Evolutionary conservation across 2,888 invertebrate species (phyloP).

Genomic region (Carterocephalus palaemon): DNA sequence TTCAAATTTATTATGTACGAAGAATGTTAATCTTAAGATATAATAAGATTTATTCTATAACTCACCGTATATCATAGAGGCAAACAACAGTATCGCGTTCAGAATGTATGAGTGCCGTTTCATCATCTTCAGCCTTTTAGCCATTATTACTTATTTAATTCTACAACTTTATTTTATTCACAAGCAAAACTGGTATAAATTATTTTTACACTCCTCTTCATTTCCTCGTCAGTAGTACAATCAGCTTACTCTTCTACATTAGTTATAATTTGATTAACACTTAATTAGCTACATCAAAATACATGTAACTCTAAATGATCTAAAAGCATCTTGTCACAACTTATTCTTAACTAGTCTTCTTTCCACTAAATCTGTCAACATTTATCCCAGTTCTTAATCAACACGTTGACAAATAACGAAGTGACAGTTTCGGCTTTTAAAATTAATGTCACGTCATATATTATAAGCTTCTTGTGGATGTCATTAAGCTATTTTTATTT

Average conservation of each 20-base stretch:
- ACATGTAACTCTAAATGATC: constrained; percentile 41
- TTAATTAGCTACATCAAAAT: constrained; percentile 37
- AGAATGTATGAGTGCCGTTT: constrained; percentile 63
- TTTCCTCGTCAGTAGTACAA: constrained; percentile 56
- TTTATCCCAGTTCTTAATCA: constrained; percentile 61
- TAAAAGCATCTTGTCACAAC: constrained; percentile 54
- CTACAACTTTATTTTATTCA: constrained; percentile 35
- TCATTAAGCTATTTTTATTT: constrained; percentile 58
- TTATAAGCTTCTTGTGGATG: constrained; percentile 45
- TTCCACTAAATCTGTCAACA: constrained; percentile 64
- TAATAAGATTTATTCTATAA: too few relatives aligned
- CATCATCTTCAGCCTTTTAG: constrained; percentile 55
- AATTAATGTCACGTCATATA: constrained; percentile 60
- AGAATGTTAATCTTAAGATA: too few relatives aligned
- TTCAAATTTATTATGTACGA: too few relatives aligned
- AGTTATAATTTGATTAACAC: constrained; percentile 33
- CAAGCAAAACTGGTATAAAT: constrained; percentile 37
- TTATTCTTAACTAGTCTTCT: constrained; percentile 48
- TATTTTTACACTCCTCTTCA: constrained; percentile 61
- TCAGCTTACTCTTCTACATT: constrained; percentile 9
- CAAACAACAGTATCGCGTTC: constrained; percentile 64
- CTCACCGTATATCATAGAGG: constrained; percentile 73
- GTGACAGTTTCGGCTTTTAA: constrained; percentile 56
- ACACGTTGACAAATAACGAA: constrained; percentile 69
- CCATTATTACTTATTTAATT: constrained; percentile 52